Evolutionary conservation across 2,888 invertebrate species (phyloP), one percentile per base, ranked within the genome.

Genomic region (Pseudococcus longispinus): DNA sequence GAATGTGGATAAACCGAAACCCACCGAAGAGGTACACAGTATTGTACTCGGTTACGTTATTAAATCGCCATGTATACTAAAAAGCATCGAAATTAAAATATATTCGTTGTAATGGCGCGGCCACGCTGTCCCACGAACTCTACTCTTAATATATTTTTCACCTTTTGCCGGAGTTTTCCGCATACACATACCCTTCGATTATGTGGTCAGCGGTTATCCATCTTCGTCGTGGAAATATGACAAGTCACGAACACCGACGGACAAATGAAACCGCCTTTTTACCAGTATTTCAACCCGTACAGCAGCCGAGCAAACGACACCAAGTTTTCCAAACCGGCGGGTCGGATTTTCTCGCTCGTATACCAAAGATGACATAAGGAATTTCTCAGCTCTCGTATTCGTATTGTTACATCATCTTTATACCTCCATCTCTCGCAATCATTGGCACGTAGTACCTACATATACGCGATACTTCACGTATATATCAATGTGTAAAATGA

Each of bases 401-500:
- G 37, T 80, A 42, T 42, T 80, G 42, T 80, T 80, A 80, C 77
- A 80, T 42, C 77, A 42, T 42, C 6, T 29, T n/a, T 18, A 9
- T 70, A 8, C 42, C 37, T 37, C 9, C 2, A 20, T 11, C 20
- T 42, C 20, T 80, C 77, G 42, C 77, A 42, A 42, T 37, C 42
- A 80, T 42, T 42, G 77, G 32, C 42, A 80, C 42, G 42, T 80
- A n/a, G 20, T 20, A 74, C 18, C 15, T 60, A 60, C 60, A 60
- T 60, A 60, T 11, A 74, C 8, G 74, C 29, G 26, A 70, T 29
- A 74, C 60, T 60, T 23, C 15, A 29, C 77, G 77, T 74, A 70
- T 55, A 65, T 70, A 77, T 42, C 37, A 20, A 80, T 80, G 77
- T 42, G 42, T 42, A 80, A 80, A 80, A 80, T 42, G 77, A 80